Percentiles rank a stretch among this genome's conserved stretches.
These are phyloP conservation scores for Poecilobothrus nobilitatus DNA, from an alignment of 2,888 invertebrate species.

Conservation along the genomic window DNA sequence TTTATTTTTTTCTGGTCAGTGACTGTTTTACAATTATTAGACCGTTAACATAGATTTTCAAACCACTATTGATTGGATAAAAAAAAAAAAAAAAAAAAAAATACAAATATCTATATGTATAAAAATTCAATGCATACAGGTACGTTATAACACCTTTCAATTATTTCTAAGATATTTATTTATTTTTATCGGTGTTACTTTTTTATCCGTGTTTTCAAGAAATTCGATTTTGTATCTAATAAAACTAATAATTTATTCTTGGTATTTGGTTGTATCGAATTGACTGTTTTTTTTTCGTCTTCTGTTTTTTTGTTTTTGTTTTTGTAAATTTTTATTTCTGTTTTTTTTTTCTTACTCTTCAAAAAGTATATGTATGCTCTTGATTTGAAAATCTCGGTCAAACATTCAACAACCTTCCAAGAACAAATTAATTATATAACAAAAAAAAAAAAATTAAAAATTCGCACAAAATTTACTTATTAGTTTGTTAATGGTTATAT, in stretches of 20 bases:
- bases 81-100: no score
- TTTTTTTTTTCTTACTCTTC: background rate
- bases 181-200: no score
- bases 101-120: background rate
- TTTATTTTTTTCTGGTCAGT: no score
- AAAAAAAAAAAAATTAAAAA: background rate
- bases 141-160: background rate
- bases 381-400: conserved; percentile 4
- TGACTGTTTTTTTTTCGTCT: no score
- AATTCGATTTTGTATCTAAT: no score
- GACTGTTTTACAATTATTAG: background rate
- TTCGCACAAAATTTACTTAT: background rate
- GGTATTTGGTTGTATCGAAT: background rate
- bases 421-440: background rate
- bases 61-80: background rate
- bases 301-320: no score
- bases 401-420: background rate
- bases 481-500: no score
- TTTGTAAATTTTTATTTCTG: no score
- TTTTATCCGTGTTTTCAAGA: no score
- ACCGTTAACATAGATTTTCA: conserved; percentile 1
- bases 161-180: background rate
- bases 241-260: background rate
- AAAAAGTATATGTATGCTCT: background rate
- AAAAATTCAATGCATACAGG: no score